phyloP scores from a whole-genome alignment of 2,113 vertebrate genomes.

The Carassius carassius region DNA sequence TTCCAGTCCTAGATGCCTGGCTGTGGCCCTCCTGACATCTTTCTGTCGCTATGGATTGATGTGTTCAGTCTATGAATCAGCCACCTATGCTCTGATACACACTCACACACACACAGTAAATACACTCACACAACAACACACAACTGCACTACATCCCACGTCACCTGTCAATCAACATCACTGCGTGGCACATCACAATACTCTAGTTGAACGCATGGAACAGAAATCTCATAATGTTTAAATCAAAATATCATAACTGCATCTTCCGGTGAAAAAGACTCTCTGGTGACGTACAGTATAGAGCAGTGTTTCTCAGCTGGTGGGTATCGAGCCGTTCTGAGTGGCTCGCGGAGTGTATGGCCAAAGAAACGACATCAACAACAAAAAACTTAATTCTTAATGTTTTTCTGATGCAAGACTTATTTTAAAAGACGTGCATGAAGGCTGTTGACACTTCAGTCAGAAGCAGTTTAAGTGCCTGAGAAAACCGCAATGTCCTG shows the following conservation, averaged over 20 bases:
- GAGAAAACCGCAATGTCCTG: too few relatives aligned
- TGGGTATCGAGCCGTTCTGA: too few relatives aligned
- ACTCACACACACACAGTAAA: slow-evolving; percentile 3
- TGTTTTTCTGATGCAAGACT: too few relatives aligned
- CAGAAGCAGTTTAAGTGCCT: too few relatives aligned
- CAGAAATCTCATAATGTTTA: neutral
- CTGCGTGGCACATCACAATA: neutral
- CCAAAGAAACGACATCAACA: too few relatives aligned
- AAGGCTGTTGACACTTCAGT: too few relatives aligned
- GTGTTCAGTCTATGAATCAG: slow-evolving; percentile 37
- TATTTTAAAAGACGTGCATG: too few relatives aligned
- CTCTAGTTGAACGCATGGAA: neutral
- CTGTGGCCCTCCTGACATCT: slow-evolving; percentile 28
- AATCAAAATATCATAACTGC: neutral
- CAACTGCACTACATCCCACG: slow-evolving; percentile 1
- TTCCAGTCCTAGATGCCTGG: neutral
- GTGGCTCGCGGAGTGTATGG: too few relatives aligned
- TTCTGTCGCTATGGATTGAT: slow-evolving; percentile 38
- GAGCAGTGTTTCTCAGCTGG: too few relatives aligned
- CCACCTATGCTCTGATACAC: slow-evolving; percentile 12
- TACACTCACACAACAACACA: neutral
- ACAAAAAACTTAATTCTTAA: too few relatives aligned
- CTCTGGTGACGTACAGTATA: too few relatives aligned
- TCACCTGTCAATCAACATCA: slow-evolving; percentile 20
- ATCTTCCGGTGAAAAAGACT: neutral